These are phyloP conservation scores for Xyliphius kryptos DNA, from an alignment of 2,113 vertebrate genomes.

Conservation along the genomic window DNA sequence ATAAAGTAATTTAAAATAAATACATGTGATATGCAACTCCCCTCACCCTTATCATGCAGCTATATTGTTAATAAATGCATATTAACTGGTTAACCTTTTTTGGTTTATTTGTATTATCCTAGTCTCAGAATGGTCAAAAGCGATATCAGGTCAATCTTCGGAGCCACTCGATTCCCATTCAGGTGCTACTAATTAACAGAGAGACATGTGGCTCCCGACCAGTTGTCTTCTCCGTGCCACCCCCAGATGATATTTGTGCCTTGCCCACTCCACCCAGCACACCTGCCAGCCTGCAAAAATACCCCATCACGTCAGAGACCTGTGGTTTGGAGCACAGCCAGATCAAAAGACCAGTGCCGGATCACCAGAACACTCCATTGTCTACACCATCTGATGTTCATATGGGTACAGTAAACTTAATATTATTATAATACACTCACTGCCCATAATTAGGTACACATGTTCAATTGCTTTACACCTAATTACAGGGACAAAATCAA, in stretches of 20 bases:
- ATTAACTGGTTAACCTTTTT: too few species aligned
- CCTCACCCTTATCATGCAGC: too few species aligned
- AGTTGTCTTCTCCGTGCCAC: slow-evolving; percentile 83
- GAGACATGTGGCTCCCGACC: slow-evolving; percentile 74
- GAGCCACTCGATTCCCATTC: slow-evolving; percentile 85
- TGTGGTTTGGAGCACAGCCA: background rate
- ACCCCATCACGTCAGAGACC: slow-evolving; percentile 45
- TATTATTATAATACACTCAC: too few species aligned
- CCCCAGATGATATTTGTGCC: slow-evolving; percentile 74
- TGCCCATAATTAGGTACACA: too few species aligned
- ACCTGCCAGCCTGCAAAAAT: slow-evolving; percentile 60
- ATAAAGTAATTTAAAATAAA: too few species aligned
- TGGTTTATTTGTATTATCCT: slow-evolving; percentile 20
- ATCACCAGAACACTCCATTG: slow-evolving; percentile 41
- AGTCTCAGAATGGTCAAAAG: slow-evolving; percentile 83
- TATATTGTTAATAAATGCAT: too few species aligned
- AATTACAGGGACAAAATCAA: too few species aligned
- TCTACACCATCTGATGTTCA: slow-evolving; percentile 51
- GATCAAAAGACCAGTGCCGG: slow-evolving; percentile 57
- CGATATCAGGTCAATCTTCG: slow-evolving; percentile 94
- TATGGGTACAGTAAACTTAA: slow-evolving; percentile 52
- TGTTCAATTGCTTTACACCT: too few species aligned
- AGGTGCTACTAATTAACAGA: slow-evolving; percentile 88
- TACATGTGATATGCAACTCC: too few species aligned
- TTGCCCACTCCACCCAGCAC: slow-evolving; percentile 65